phyloP scores from a whole-genome alignment of 2,888 invertebrate species.

The Odiellus spinosus region DNA sequence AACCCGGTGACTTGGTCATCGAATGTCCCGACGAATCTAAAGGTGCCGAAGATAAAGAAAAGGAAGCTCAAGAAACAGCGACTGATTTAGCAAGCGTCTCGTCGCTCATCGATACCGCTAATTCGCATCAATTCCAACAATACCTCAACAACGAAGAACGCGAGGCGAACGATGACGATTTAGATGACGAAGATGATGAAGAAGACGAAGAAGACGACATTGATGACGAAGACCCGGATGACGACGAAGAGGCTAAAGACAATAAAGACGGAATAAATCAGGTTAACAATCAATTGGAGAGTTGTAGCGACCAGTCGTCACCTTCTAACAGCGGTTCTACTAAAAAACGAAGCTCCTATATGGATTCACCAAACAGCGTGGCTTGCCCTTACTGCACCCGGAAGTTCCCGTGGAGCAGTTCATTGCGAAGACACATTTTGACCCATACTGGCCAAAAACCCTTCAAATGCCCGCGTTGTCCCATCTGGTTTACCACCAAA shows the following conservation, averaged over 20 bases:
- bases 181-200: conserved; percentile 9
- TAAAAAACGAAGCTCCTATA: conserved; percentile 91
- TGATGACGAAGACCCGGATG: conserved; percentile 25
- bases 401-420: conserved; percentile 93
- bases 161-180: conserved; percentile 8
- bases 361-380: conserved; percentile 82
- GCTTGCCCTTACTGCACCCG: conserved; percentile 50
- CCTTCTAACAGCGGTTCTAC: background rate
- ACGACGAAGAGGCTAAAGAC: conserved; percentile 33
- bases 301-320: conserved; percentile 2
- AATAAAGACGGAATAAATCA: conserved; percentile 8
- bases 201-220: conserved; percentile 2
- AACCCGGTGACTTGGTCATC: background rate
- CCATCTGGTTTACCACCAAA: conserved; percentile 85
- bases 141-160: conserved; percentile 10
- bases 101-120: conserved; percentile 56
- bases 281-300: background rate
- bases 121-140: conserved; percentile 30
- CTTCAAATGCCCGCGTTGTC: conserved; percentile 84
- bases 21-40: background rate
- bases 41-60: background rate
- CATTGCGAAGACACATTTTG: conserved; percentile 77
- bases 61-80: conserved; percentile 23
- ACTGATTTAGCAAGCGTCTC: conserved; percentile 60
- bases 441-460: conserved; percentile 94